Percentiles rank a stretch among this genome's conserved stretches.
Conservation (phyloP, 2,113 vertebrate species). For the Lepus europaeus region DNA sequence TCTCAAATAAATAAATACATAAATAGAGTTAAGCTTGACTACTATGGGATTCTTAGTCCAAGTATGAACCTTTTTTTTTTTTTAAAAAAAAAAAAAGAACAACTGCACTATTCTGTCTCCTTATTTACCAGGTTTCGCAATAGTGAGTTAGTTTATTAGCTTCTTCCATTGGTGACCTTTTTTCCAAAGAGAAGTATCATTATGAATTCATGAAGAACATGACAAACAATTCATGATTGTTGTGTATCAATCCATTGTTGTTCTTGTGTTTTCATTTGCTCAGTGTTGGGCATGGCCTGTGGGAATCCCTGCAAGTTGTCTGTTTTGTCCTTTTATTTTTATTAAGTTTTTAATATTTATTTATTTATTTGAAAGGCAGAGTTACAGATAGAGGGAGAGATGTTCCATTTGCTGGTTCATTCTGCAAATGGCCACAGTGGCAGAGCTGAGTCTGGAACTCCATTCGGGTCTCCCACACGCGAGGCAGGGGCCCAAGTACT, state of each 20-base stretch:
- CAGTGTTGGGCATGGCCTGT: not conserved
- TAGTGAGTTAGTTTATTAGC: not conserved
- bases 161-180: not conserved
- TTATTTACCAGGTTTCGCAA: conserved; percentile 41
- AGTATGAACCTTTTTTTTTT: no score
- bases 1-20: no score
- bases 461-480: no score
- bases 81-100: conserved; percentile 12
- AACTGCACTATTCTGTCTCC: not conserved
- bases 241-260: not conserved
- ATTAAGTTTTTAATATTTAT: no score
- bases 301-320: not conserved
- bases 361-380: no score
- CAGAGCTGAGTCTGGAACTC: no score
- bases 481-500: no score
- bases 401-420: no score
- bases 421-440: no score
- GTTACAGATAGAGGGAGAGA: no score
- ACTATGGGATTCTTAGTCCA: no score
- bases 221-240: not conserved
- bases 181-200: not conserved
- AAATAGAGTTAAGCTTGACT: no score
- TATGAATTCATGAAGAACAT: not conserved
- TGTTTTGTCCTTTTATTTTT: not conserved
- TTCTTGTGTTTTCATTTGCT: not conserved